Evolutionary conservation across 2,888 invertebrate species (phyloP).

Genomic region (Andrena flavipes): DNA sequence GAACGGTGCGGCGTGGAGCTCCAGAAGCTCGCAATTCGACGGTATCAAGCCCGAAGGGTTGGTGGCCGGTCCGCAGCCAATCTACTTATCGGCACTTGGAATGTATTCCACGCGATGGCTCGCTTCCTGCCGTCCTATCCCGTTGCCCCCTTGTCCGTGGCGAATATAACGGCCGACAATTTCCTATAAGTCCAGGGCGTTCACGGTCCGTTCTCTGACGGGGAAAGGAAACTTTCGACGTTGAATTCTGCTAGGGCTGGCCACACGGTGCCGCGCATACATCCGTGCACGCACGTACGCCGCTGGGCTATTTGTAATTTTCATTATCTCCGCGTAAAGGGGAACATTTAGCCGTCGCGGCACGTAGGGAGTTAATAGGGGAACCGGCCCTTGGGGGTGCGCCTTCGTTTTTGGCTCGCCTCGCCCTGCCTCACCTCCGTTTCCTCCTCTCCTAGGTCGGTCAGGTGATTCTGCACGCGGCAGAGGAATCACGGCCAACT

Average conservation of each 20-base stretch:
- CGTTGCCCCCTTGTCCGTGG: neutral
- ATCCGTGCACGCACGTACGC: conserved; percentile 73
- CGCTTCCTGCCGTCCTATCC: conserved; percentile 49
- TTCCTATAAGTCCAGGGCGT: conserved; percentile 64
- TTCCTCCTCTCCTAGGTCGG: neutral
- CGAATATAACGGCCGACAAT: conserved; percentile 68
- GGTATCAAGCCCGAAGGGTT: conserved; percentile 17
- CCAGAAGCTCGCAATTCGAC: conserved; percentile 26
- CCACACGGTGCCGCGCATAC: conserved; percentile 35
- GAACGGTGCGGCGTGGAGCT: conserved; percentile 11
- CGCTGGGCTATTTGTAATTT: conserved; percentile 84
- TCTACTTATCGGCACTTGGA: conserved; percentile 67
- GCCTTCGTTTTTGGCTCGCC: conserved; percentile 67
- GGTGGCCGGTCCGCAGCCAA: conserved; percentile 38
- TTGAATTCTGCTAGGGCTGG: conserved; percentile 28
- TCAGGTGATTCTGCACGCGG: conserved; percentile 52
- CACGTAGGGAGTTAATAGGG: conserved; percentile 84
- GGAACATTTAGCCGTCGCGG: conserved; percentile 81
- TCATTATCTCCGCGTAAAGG: conserved; percentile 84
- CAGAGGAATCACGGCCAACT: conserved; percentile 26
- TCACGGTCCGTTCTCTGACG: conserved; percentile 49
- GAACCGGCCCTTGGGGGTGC: conserved; percentile 73
- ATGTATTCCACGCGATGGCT: conserved; percentile 66
- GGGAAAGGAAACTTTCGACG: conserved; percentile 59
- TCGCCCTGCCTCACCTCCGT: conserved; percentile 21